Evolutionary conservation across 1,140 invertebrate species (phyloP).

Genomic region (Gerris buenoi): DNA sequence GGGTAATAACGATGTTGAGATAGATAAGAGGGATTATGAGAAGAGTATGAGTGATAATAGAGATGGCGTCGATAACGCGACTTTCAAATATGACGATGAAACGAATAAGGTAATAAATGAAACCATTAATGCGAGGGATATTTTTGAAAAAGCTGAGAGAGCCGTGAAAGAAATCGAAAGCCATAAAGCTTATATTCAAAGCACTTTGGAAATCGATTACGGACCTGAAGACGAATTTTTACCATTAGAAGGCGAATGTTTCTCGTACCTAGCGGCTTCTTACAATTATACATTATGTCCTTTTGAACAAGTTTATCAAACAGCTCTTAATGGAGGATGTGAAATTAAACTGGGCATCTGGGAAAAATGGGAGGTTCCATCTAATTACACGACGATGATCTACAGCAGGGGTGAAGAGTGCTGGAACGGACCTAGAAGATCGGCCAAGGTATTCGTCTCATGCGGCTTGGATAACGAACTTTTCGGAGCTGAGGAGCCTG

Average conservation of each 20-base stretch:
- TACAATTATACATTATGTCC: slow-evolving; percentile 90
- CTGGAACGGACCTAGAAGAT: slow-evolving; percentile 92
- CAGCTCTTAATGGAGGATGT: slow-evolving; percentile 62
- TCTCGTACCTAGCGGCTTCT: slow-evolving; percentile 78
- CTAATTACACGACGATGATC: slow-evolving; percentile 69
- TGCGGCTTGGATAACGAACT: slow-evolving; percentile 80
- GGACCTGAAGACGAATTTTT: slow-evolving; percentile 80
- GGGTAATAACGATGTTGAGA: neutral
- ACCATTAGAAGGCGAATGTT: slow-evolving; percentile 75
- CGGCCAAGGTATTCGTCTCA: slow-evolving; percentile 55
- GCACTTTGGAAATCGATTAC: slow-evolving; percentile 72
- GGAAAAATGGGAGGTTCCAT: slow-evolving; percentile 70
- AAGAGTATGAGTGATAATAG: neutral
- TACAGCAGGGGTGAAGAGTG: slow-evolving; percentile 78
- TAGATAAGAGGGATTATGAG: neutral
- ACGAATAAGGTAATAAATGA: neutral
- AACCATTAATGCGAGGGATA: neutral
- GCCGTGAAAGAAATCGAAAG: slow-evolving; percentile 59
- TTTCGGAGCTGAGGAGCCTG: slow-evolving; percentile 75
- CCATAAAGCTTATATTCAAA: slow-evolving; percentile 55
- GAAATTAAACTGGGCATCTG: slow-evolving; percentile 75
- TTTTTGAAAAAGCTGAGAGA: slow-evolving; percentile 35
- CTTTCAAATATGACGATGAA: too few relatives aligned
- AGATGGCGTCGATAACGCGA: too few relatives aligned
- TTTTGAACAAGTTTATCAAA: slow-evolving; percentile 76